phyloP scores from a whole-genome alignment of 2,888 invertebrate species.

The Celastrina argiolus region DNA sequence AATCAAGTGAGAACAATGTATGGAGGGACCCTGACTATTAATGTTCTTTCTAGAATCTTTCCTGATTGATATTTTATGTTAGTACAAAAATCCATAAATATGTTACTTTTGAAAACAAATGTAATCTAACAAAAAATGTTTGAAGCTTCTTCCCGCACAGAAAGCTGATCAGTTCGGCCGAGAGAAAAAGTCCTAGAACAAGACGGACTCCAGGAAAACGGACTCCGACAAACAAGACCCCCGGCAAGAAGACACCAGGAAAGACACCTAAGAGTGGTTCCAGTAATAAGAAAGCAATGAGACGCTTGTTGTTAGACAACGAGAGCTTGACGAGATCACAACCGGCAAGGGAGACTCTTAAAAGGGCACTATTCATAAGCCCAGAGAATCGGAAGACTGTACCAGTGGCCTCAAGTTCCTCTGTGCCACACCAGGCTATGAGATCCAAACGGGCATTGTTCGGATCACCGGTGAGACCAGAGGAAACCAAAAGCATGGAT shows the following conservation, averaged over 20 bases:
- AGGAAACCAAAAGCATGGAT: slow-evolving; percentile 62
- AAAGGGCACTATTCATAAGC: slow-evolving; percentile 86
- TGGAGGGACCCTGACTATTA: too few species aligned
- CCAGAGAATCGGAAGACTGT: slow-evolving; percentile 73
- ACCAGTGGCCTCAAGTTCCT: slow-evolving; percentile 51
- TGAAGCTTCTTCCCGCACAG: slow-evolving; percentile 73
- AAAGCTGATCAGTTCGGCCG: slow-evolving; percentile 62
- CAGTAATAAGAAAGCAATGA: slow-evolving; percentile 77
- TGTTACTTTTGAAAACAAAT: slow-evolving; percentile 27
- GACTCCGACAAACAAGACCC: slow-evolving; percentile 61
- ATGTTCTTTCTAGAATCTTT: too few species aligned
- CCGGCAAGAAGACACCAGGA: slow-evolving; percentile 76
- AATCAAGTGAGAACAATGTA: too few species aligned
- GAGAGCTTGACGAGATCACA: slow-evolving; percentile 54
- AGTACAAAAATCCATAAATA: too few species aligned
- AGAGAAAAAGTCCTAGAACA: slow-evolving; percentile 67
- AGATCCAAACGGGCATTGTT: slow-evolving; percentile 83
- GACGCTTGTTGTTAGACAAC: slow-evolving; percentile 64
- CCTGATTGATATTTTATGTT: too few species aligned
- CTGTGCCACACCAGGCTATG: slow-evolving; percentile 67
- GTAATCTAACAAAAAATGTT: slow-evolving; percentile 42
- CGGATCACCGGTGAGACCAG: slow-evolving; percentile 74
- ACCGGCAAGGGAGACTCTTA: slow-evolving; percentile 78
- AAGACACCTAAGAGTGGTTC: slow-evolving; percentile 79
- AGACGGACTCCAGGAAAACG: slow-evolving; percentile 72